These are phyloP conservation scores for Drosophila subsilvestris DNA, from an alignment of 2,888 invertebrate species.

Conservation along the genomic window DNA sequence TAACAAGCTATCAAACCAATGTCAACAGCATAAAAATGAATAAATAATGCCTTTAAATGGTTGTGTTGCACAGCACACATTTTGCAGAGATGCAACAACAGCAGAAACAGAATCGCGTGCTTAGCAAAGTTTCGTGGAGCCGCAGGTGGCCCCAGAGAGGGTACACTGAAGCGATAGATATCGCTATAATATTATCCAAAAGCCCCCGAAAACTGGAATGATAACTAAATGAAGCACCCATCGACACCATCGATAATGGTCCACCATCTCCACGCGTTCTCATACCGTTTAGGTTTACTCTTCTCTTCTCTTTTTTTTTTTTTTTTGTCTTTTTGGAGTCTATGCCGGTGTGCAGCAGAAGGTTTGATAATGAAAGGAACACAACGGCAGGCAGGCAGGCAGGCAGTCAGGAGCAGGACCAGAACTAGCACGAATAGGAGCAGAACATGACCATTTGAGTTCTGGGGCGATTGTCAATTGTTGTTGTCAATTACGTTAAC, in stretches of 20 bases:
- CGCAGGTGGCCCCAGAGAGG: conserved; percentile 68
- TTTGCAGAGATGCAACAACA: conserved; percentile 52
- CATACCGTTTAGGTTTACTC: too few species aligned
- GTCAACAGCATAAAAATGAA: conserved; percentile 69
- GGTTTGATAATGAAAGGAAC: conserved; percentile 66
- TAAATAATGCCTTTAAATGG: conserved; percentile 70
- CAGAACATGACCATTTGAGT: conserved; percentile 56
- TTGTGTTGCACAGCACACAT: conserved; percentile 52
- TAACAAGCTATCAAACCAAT: conserved; percentile 54
- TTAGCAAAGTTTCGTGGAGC: conserved; percentile 60
- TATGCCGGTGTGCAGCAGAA: conserved; percentile 42
- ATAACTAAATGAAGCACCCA: not conserved
- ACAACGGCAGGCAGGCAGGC: conserved; percentile 29
- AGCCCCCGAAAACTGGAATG: too few species aligned
- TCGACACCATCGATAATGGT: not conserved
- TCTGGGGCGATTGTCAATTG: conserved; percentile 69
- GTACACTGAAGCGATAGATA: conserved; percentile 15
- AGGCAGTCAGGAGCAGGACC: conserved; percentile 13
- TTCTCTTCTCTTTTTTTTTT: conserved; percentile 1
- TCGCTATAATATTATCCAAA: not conserved
- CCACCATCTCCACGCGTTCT: not conserved
- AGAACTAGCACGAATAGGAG: conserved; percentile 24
- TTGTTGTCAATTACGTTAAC: conserved; percentile 76
- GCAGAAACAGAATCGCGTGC: conserved; percentile 46
- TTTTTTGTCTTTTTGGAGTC: conserved; percentile 6